These are phyloP conservation scores for Hofmannophila pseudospretella DNA, from an alignment of 2,888 invertebrate species.

Conservation along the genomic window DNA sequence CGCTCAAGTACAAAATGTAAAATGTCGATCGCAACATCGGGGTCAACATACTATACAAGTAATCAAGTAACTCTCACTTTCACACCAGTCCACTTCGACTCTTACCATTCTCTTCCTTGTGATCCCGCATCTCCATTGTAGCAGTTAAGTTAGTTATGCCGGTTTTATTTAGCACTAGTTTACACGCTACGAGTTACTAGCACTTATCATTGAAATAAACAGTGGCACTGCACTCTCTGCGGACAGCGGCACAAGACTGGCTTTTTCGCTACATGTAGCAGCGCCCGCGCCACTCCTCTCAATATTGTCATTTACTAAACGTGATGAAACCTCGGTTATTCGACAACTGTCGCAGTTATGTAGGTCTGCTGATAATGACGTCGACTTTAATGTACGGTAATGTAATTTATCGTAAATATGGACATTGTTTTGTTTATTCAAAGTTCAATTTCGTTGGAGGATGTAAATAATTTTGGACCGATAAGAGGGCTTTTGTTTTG, in stretches of 20 bases:
- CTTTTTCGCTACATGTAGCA: conserved; percentile 15
- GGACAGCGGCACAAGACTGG: conserved; percentile 30
- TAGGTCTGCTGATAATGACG: neutral
- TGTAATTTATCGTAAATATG: too few species aligned
- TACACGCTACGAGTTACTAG: conserved; percentile 17
- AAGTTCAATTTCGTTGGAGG: too few species aligned
- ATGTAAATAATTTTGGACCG: too few species aligned
- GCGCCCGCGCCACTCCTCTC: conserved; percentile 26
- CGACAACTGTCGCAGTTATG: conserved; percentile 1
- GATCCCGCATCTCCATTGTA: conserved; percentile 43
- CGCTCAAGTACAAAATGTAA: conserved; percentile 1
- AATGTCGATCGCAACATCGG: conserved; percentile 12
- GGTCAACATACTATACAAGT: conserved; percentile 22
- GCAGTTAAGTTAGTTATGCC: neutral
- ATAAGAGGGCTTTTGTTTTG: too few species aligned
- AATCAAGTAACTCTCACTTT: conserved; percentile 29
- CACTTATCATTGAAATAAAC: too few species aligned
- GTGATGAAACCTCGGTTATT: conserved; percentile 15
- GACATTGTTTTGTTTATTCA: too few species aligned
- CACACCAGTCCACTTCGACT: conserved; percentile 20
- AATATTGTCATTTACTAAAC: conserved; percentile 16
- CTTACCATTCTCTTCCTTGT: conserved; percentile 34
- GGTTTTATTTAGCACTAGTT: conserved; percentile 16
- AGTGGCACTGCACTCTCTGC: conserved; percentile 16
- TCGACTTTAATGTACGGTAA: neutral